Evolutionary conservation across 2,888 invertebrate genomes (phyloP).

Genomic region (Platycheirus rosarum): DNA sequence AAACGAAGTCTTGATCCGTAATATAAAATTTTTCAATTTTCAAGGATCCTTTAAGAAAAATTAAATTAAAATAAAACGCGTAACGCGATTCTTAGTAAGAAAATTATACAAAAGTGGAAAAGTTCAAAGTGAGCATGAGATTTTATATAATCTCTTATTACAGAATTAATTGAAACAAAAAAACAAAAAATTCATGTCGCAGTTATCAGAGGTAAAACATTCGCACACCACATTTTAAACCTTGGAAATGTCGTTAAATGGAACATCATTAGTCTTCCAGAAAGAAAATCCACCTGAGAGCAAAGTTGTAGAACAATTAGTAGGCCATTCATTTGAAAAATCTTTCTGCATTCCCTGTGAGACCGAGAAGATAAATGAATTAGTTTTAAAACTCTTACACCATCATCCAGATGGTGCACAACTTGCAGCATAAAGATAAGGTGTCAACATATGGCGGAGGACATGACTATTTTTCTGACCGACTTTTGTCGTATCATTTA

Average conservation of each 20-base stretch:
- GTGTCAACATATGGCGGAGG: constrained; percentile 31
- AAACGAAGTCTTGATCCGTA: too few relatives aligned
- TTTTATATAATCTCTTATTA: too few relatives aligned
- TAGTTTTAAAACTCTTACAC: constrained; percentile 25
- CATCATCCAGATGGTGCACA: neutral
- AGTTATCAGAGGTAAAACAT: constrained; percentile 42
- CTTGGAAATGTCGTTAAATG: constrained; percentile 36
- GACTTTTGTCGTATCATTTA: constrained; percentile 1
- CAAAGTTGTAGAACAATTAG: constrained; percentile 53
- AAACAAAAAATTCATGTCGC: too few relatives aligned
- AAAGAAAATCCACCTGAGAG: constrained; percentile 51
- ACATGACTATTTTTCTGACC: neutral
- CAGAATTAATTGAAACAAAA: too few relatives aligned
- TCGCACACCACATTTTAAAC: constrained; percentile 13
- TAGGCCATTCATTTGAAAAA: constrained; percentile 49
- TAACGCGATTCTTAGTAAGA: too few relatives aligned
- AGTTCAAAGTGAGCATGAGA: too few relatives aligned
- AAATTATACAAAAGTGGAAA: too few relatives aligned
- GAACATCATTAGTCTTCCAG: constrained; percentile 53
- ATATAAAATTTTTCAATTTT: too few relatives aligned
- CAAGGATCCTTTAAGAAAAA: too few relatives aligned
- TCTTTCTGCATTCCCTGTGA: constrained; percentile 16
- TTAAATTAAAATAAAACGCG: too few relatives aligned
- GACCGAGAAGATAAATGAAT: constrained; percentile 53
- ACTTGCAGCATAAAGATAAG: constrained; percentile 22